Evolutionary conservation across 1,140 invertebrate genomes (phyloP).

Genomic region (Trichomalopsis sarcophagae): DNA sequence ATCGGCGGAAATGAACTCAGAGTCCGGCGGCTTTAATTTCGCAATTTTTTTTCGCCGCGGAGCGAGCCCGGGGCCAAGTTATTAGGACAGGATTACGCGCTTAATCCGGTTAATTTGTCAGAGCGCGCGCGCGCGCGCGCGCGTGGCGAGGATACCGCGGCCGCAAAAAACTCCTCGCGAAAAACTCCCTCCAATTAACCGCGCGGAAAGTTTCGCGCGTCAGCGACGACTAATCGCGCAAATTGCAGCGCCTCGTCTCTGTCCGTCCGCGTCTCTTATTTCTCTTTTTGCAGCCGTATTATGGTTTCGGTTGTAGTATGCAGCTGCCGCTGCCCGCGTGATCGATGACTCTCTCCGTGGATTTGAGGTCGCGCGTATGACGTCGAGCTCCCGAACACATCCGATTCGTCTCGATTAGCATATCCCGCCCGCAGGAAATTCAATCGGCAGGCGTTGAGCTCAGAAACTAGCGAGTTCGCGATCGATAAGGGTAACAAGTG

Average conservation of each 20-base stretch:
- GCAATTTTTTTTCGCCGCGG: not conserved
- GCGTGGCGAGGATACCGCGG: not conserved
- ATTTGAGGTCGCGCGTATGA: not conserved
- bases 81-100: constrained; percentile 27
- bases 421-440: not conserved
- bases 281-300: not conserved
- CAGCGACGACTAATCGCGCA: constrained; percentile 32
- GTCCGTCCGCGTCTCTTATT: constrained; percentile 10
- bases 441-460: not conserved
- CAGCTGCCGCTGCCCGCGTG: not conserved
- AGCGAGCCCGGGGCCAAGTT: constrained; percentile 2
- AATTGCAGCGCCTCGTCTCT: constrained; percentile 35
- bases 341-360: not conserved
- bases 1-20: not conserved
- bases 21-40: not conserved
- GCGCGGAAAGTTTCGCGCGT: constrained; percentile 26
- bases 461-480: not conserved
- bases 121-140: not conserved
- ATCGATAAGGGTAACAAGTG: not conserved
- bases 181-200: constrained; percentile 24
- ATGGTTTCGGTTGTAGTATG: not conserved
- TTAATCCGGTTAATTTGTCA: constrained; percentile 41
- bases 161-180: not conserved
- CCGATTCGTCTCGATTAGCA: not conserved
- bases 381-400: too few species aligned